Evolutionary conservation across 2,797 vertebrate species (phyloP).

Genomic region (Phyllotis vaccarum): DNA sequence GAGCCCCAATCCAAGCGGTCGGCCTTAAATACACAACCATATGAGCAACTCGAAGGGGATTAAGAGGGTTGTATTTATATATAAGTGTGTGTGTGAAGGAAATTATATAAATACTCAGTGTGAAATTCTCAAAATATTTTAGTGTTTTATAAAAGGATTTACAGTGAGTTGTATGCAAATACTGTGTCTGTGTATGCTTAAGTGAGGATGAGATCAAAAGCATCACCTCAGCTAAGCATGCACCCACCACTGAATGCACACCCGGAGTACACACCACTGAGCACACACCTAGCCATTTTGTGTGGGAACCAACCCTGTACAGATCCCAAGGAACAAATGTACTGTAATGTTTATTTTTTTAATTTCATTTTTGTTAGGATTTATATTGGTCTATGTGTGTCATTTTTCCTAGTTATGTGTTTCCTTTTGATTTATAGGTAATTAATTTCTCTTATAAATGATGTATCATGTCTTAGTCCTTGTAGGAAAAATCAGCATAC

Average conservation of each 20-base stretch:
- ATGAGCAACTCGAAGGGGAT: too few species aligned
- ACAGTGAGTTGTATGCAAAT: background rate
- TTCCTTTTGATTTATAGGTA: background rate
- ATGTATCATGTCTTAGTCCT: background rate
- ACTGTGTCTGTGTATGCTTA: background rate
- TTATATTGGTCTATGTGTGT: constrained; percentile 8
- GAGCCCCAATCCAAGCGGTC: background rate
- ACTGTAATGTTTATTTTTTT: background rate
- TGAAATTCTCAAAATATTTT: background rate
- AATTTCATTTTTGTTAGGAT: constrained; percentile 15
- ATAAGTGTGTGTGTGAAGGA: background rate
- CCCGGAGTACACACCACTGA: too few species aligned
- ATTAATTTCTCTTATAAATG: background rate
- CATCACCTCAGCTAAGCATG: background rate
- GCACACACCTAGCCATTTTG: background rate
- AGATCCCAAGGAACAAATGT: background rate
- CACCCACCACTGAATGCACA: background rate
- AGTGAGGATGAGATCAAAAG: background rate
- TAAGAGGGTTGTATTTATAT: background rate
- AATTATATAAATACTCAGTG: background rate
- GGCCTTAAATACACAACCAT: background rate
- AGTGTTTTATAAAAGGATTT: background rate
- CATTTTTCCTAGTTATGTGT: background rate
- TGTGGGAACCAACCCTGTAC: background rate
- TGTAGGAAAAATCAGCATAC: background rate